Evolutionary conservation across 1,140 invertebrate species (phyloP), one percentile per base, ranked within the genome.

Genomic region (Choristoneura fumiferana): DNA sequence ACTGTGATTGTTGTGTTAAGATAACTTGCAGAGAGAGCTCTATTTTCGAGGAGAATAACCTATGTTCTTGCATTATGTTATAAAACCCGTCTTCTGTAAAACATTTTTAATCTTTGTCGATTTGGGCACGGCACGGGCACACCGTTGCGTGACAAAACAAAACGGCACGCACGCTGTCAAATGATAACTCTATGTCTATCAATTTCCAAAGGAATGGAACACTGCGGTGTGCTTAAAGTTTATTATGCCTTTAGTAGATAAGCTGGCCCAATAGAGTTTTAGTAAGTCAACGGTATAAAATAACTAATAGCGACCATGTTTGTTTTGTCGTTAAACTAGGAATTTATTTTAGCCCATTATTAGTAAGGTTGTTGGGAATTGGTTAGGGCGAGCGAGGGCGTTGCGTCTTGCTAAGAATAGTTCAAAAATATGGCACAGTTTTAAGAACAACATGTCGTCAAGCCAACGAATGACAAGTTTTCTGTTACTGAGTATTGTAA

Each of bases 111-210:
- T 84, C 79, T 81, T 61, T 81, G 75, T 40, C 58, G 40, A 58
- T 70, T 66, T 67, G 71, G 81, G 81, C 73, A 65, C 56, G 81
- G 79, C 74, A 40, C 17, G 12, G 63, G 34, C 59, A 45, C 53
- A 38, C 8, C 67, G 62, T 84, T 74, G 82, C 84, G 84, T 87
- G 84, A 84, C 84, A 79, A 69, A 69, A 71, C 60, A 64, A 39
- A 67, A 56, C 73, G 58, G 69, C 84, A 87, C 84, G 84, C 82
- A 86, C 78, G 64, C 83, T 87, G 84, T 87, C 84, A 87, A 87
- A 87, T 87, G 84, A 87, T 87, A 87, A 87, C 83, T 78, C 69
- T 60, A 75, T 63, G 81, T 84, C 83, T 83, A 87, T 87, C 84
- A 87, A 86, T 84, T 87, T 81, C 61, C 76, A 81, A 69, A 78